phyloP scores from a whole-genome alignment of 1,140 invertebrate species.

The Diachasma alloeum region DNA sequence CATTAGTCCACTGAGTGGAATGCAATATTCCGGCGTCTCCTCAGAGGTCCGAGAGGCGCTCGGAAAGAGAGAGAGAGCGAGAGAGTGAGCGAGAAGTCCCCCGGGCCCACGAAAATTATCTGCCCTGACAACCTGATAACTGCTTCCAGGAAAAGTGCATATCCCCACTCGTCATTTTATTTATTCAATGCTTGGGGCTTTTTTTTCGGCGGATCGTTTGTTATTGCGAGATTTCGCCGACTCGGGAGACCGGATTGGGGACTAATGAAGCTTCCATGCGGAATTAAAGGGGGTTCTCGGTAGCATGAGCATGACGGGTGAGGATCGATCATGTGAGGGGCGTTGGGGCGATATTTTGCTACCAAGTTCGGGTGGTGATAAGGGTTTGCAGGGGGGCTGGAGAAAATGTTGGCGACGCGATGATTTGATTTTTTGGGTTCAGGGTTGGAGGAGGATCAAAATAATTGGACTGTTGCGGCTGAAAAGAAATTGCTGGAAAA shows the following conservation, averaged over 20 bases:
- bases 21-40: background rate
- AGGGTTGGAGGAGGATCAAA: no score
- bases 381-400: background rate
- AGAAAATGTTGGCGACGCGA: background rate
- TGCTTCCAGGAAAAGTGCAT: constrained; percentile 48
- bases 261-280: constrained; percentile 35
- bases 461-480: no score
- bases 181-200: background rate
- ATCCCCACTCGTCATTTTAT: constrained; percentile 27
- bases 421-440: no score
- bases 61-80: background rate
- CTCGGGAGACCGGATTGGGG: constrained; percentile 31
- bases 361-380: background rate
- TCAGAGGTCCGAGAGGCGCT: background rate
- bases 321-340: constrained; percentile 37
- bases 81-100: background rate
- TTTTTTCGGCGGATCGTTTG: background rate
- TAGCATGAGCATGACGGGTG: constrained; percentile 20
- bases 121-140: constrained; percentile 42
- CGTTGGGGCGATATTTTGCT: constrained; percentile 5
- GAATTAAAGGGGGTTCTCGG: background rate
- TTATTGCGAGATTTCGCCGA: background rate
- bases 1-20: constrained; percentile 12
- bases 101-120: constrained; percentile 43
- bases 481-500: no score